phyloP scores from a whole-genome alignment of 2,888 invertebrate genomes.

The Carabus problematicus region DNA sequence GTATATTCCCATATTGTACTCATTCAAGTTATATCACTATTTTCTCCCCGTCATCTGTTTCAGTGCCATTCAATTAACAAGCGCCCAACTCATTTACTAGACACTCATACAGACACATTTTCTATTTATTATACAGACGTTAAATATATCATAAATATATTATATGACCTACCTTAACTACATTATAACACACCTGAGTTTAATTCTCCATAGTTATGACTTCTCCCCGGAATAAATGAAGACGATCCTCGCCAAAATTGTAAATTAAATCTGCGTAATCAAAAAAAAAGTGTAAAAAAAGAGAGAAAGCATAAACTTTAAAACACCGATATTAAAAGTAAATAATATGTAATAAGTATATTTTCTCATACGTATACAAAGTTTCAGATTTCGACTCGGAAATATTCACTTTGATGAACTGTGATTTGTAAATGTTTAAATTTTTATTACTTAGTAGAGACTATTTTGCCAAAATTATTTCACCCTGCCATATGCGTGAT shows the following conservation, averaged over 20 bases:
- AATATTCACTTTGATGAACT: constrained; percentile 42
- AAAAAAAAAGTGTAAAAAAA: constrained; percentile 23
- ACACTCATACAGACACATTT: no score
- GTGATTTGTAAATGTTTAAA: constrained; percentile 53
- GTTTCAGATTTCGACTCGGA: constrained; percentile 42
- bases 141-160: no score
- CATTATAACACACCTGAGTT: constrained; percentile 14
- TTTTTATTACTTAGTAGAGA: constrained; percentile 50
- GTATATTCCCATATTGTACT: no score
- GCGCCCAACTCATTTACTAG: no score
- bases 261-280: constrained; percentile 16
- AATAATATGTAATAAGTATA: constrained; percentile 33
- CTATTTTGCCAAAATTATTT: constrained; percentile 53
- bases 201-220: background rate
- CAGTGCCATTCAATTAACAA: no score
- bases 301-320: constrained; percentile 24
- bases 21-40: no score
- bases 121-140: no score
- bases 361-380: constrained; percentile 31
- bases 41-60: no score
- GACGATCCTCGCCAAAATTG: background rate
- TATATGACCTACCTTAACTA: background rate
- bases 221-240: no score
- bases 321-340: constrained; percentile 42
- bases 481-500: constrained; percentile 46